A percentile compares a stretch with the other conserved stretches of the same genome.
Conservation (phyloP, 2,113 vertebrate species). For the Dolichotis patagonum region DNA sequence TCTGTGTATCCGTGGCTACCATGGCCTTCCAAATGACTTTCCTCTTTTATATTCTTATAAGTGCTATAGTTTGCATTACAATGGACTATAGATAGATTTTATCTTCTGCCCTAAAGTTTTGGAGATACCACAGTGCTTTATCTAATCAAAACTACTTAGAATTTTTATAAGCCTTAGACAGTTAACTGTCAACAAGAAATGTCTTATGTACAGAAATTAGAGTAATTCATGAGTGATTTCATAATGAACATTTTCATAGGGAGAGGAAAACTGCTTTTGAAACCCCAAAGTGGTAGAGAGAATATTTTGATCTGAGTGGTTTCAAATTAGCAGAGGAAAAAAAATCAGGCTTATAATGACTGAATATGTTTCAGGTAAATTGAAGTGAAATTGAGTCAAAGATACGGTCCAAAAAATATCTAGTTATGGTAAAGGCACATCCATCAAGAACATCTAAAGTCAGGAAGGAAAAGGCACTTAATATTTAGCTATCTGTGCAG, state of each 20-base stretch:
- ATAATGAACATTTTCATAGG: background rate
- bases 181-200: background rate
- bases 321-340: slow-evolving; percentile 65
- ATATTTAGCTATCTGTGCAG: background rate
- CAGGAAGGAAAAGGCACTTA: slow-evolving; percentile 24
- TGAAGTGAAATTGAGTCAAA: slow-evolving; percentile 63
- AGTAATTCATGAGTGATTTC: background rate
- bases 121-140: background rate
- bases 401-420: background rate
- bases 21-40: background rate
- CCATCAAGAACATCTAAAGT: slow-evolving; percentile 57
- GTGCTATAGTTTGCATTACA: background rate
- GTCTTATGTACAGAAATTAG: background rate
- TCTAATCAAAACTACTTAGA: slow-evolving; percentile 26
- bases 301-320: slow-evolving; percentile 12
- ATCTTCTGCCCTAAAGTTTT: slow-evolving; percentile 26
- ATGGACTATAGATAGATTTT: background rate
- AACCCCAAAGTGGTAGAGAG: background rate
- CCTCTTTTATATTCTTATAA: background rate
- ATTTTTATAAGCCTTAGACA: background rate
- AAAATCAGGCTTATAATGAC: background rate
- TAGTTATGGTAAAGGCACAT: slow-evolving; percentile 49
- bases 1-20: background rate
- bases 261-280: background rate
- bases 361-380: slow-evolving; percentile 38